A percentile compares a stretch with the other conserved stretches of the same genome.
Conservation (phyloP, 1,140 invertebrate species). For the Drosophila tropicalis region DNA sequence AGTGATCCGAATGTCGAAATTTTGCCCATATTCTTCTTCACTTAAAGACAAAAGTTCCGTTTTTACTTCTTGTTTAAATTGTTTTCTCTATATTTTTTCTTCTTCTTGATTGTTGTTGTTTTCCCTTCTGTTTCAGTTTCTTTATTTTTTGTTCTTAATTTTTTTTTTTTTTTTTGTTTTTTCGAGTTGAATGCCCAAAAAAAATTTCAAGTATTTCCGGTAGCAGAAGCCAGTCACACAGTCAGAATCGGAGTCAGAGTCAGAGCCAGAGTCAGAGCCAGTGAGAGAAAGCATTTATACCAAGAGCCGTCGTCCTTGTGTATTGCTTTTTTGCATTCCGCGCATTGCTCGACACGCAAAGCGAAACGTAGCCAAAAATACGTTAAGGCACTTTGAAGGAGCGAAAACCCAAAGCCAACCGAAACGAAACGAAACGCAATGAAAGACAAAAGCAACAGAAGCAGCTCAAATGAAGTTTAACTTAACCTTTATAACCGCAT, state of each 20-base stretch:
- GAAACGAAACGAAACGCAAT: slow-evolving; percentile 26
- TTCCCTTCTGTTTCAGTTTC: neutral
- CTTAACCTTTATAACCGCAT: slow-evolving; percentile 54
- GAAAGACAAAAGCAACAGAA: slow-evolving; percentile 3
- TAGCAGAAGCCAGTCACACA: slow-evolving; percentile 1
- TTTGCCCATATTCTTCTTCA: slow-evolving; percentile 7
- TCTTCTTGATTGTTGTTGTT: neutral
- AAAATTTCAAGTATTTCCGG: slow-evolving; percentile 69
- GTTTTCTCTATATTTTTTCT: neutral
- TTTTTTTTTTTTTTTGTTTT: neutral
- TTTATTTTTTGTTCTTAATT: neutral
- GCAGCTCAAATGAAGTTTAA: slow-evolving; percentile 56
- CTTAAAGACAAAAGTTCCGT: slow-evolving; percentile 13
- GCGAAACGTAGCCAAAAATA: slow-evolving; percentile 25
- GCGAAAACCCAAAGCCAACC: slow-evolving; percentile 43
- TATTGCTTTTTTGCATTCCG: slow-evolving; percentile 72
- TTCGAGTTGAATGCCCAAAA: slow-evolving; percentile 2
- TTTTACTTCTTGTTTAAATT: slow-evolving; percentile 2
- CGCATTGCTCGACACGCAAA: slow-evolving; percentile 52
- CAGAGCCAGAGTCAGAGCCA: slow-evolving; percentile 22
- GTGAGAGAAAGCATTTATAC: slow-evolving; percentile 16
- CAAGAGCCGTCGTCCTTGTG: slow-evolving; percentile 28
- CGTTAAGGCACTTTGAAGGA: slow-evolving; percentile 16
- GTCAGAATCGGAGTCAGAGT: neutral
- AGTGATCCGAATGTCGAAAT: slow-evolving; percentile 20